Evolutionary conservation across 2,113 vertebrate genomes (phyloP).

Genomic region (Ctenomys sociabilis): DNA sequence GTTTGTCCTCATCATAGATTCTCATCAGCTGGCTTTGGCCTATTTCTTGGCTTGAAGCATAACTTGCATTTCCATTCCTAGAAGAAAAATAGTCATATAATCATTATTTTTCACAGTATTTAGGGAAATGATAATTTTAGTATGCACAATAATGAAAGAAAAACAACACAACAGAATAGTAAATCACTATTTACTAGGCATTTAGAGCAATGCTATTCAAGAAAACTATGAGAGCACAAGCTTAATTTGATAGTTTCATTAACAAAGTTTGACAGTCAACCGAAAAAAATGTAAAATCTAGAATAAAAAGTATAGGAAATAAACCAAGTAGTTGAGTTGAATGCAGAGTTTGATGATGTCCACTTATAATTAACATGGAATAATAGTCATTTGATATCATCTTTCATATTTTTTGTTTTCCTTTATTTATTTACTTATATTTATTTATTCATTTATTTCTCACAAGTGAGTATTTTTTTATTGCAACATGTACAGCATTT

Average conservation of each 20-base stretch:
- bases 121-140: neutral
- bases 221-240: neutral
- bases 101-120: neutral
- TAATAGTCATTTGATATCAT: neutral
- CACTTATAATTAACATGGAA: neutral
- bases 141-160: neutral
- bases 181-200: too few relatives aligned
- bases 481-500: constrained; percentile 93
- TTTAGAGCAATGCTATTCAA: neutral
- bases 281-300: neutral
- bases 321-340: neutral
- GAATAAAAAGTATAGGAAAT: neutral
- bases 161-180: neutral
- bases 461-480: too few relatives aligned
- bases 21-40: too few relatives aligned
- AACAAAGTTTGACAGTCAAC: neutral
- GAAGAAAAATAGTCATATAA: neutral
- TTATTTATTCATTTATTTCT: too few relatives aligned
- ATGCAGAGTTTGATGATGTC: neutral
- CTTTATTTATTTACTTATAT: too few relatives aligned
- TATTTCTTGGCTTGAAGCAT: too few relatives aligned
- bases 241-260: neutral
- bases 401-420: too few relatives aligned
- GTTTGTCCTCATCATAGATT: neutral
- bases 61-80: neutral